Conservation (phyloP, 2,113 vertebrate genomes). For the Catharus bicknelli region DNA sequence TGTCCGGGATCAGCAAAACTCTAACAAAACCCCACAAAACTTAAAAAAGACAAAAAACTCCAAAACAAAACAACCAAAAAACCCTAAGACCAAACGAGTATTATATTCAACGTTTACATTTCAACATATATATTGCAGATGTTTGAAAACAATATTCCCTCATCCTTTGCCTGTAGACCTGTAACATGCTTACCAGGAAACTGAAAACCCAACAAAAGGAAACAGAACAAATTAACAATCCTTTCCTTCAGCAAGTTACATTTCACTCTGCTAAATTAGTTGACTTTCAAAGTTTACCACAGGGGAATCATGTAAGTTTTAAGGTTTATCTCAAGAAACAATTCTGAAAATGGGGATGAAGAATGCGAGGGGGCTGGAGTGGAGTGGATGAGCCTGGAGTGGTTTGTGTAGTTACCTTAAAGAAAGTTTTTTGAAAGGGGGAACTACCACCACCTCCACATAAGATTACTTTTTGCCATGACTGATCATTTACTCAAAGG, state of each 20-base stretch:
- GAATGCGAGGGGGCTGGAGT: neutral
- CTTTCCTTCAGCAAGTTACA: constrained; percentile 51
- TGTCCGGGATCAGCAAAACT: neutral
- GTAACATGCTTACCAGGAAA: neutral
- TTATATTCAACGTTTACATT: neutral
- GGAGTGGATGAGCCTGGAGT: neutral
- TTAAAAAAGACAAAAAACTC: neutral
- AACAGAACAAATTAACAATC: constrained; percentile 55
- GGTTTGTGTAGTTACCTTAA: neutral
- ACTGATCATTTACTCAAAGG: neutral
- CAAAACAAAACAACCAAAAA: too few species aligned
- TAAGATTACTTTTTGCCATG: neutral
- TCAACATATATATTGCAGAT: neutral
- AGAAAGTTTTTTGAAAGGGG: neutral
- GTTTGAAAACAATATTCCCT: neutral
- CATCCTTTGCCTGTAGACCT: neutral
- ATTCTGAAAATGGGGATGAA: constrained; percentile 17
- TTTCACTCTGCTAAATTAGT: constrained; percentile 55
- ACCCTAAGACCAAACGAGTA: neutral
- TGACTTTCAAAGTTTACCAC: constrained; percentile 45
- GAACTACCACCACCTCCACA: neutral
- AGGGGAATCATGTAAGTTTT: neutral
- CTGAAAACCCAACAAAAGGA: constrained; percentile 27
- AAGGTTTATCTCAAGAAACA: constrained; percentile 47
- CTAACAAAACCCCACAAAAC: neutral